These are phyloP conservation scores for Neolamprologus hecqui DNA, from an alignment of 2,113 vertebrate genomes.

Conservation along the genomic window DNA sequence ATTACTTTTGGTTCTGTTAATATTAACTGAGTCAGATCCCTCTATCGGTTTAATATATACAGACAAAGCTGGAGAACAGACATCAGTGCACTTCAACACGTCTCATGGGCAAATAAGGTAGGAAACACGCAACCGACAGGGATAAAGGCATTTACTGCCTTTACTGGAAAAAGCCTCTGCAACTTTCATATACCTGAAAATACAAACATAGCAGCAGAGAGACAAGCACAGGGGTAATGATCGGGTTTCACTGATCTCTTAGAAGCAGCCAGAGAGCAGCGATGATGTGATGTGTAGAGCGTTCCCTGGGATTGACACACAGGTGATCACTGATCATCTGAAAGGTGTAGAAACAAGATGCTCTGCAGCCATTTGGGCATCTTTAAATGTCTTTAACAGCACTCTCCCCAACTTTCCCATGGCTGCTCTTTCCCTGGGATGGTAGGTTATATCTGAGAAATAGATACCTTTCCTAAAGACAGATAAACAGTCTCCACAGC, in stretches of 20 bases:
- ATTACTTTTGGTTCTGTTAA: neutral
- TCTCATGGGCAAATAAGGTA: neutral
- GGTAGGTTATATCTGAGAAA: neutral
- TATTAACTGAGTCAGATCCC: neutral
- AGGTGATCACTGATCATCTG: neutral
- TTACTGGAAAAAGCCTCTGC: neutral
- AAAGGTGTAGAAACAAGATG: neutral
- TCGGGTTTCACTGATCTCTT: conserved; percentile 7
- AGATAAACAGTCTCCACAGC: neutral
- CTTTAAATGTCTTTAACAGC: neutral
- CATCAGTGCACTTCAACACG: neutral
- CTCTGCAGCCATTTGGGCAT: neutral
- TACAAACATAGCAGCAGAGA: neutral
- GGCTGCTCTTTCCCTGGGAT: neutral
- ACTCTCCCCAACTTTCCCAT: neutral
- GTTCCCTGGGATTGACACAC: neutral
- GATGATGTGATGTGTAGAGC: neutral
- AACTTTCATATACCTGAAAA: conserved; percentile 11
- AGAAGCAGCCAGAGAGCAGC: neutral
- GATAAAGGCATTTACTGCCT: neutral
- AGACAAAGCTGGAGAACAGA: neutral
- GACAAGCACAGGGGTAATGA: neutral
- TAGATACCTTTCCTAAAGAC: neutral
- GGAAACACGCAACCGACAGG: neutral
- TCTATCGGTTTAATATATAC: neutral